Conservation (phyloP, 2,113 vertebrate genomes). For the Carollia perspicillata region DNA sequence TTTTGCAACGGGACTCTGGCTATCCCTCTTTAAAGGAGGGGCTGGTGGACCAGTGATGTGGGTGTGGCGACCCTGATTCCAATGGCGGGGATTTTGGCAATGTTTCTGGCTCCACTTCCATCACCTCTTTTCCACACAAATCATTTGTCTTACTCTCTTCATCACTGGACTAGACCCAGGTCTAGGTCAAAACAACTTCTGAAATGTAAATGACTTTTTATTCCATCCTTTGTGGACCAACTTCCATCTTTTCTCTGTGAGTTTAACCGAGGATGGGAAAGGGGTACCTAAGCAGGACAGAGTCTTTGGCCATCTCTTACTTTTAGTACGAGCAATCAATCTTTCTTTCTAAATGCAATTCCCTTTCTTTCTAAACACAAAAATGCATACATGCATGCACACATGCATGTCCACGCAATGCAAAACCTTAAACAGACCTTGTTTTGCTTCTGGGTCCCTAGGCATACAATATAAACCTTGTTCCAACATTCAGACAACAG, state of each 20-base stretch:
- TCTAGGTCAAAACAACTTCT: background rate
- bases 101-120: background rate
- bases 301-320: background rate
- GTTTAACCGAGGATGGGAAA: background rate
- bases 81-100: rapidly evolving
- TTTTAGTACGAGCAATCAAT: background rate
- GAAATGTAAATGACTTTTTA: background rate
- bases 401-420: rapidly evolving
- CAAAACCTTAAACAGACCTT: background rate
- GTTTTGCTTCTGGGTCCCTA: background rate
- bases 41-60: rapidly evolving
- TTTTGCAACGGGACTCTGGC: background rate
- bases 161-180: background rate
- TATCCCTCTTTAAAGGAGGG: background rate
- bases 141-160: background rate
- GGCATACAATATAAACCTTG: background rate
- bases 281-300: background rate
- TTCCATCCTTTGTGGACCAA: background rate
- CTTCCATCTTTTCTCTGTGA: background rate
- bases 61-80: too few relatives aligned
- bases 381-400: background rate
- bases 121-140: background rate
- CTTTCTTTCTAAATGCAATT: background rate
- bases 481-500: background rate
- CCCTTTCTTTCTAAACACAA: background rate